Conservation (phyloP, 1,140 invertebrate species). For the Thalassaphorura encarpata region DNA sequence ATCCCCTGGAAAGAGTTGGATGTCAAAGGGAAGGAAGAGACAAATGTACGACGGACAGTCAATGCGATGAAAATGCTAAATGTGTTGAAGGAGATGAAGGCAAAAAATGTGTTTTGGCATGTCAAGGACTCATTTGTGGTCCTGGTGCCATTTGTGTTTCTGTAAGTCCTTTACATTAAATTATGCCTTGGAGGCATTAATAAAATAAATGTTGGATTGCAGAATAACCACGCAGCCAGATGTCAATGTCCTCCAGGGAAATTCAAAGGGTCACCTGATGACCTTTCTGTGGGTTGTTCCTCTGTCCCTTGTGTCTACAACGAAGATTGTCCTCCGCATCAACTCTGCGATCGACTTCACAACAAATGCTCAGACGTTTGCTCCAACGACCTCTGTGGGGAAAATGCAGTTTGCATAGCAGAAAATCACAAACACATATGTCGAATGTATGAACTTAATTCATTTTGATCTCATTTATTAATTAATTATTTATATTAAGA, state of each 20-base stretch:
- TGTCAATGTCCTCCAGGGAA: conserved; percentile 77
- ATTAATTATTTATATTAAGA: too few relatives aligned
- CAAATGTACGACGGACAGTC: conserved; percentile 62
- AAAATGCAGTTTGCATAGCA: conserved; percentile 75
- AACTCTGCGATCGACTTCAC: conserved; percentile 67
- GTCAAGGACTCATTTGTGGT: conserved; percentile 63
- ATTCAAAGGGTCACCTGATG: conserved; percentile 71
- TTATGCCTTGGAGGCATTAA: conserved; percentile 42
- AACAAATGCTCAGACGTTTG: conserved; percentile 74
- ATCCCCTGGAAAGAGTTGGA: conserved; percentile 77
- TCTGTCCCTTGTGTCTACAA: conserved; percentile 67
- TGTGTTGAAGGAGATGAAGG: conserved; percentile 46
- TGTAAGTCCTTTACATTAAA: conserved; percentile 55
- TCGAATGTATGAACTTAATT: too few relatives aligned
- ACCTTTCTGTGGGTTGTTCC: conserved; percentile 58
- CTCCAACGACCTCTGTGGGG: conserved; percentile 66
- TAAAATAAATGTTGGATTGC: conserved; percentile 55
- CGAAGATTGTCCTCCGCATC: conserved; percentile 58
- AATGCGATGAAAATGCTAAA: conserved; percentile 67
- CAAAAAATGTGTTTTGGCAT: conserved; percentile 59
- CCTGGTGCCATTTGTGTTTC: conserved; percentile 73
- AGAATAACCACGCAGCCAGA: conserved; percentile 75
- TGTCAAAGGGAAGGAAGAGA: conserved; percentile 60
- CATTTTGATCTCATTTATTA: too few relatives aligned
- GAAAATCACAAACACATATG: conserved; percentile 70